Conservation (phyloP, 2,888 invertebrate genomes). For the Meganola albula region DNA sequence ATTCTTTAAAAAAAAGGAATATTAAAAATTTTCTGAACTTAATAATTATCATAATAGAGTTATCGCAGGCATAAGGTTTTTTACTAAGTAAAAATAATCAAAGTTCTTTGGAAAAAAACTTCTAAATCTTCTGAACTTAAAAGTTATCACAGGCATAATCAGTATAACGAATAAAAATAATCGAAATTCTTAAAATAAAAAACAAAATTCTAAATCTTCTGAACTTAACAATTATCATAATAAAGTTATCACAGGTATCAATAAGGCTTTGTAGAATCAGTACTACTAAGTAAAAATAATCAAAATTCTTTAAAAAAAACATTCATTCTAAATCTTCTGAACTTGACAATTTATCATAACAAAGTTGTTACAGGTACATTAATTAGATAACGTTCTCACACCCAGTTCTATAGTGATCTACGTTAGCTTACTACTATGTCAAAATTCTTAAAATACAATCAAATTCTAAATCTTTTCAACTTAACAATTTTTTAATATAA, state of each 20-base stretch:
- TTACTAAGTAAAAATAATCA: too few species aligned
- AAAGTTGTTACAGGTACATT: constrained; percentile 4
- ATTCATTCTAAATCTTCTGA: constrained; percentile 3
- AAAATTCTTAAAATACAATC: constrained; percentile 1
- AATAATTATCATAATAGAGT: constrained; percentile 4
- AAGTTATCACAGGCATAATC: too few species aligned
- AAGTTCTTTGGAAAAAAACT: too few species aligned
- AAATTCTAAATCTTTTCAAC: constrained; percentile 7
- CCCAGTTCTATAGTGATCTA: too few species aligned
- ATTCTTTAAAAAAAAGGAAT: not conserved
- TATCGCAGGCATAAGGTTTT: constrained; percentile 4
- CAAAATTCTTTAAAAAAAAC: constrained; percentile 6
- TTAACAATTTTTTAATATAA: constrained; percentile 2
- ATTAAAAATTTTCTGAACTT: not conserved
- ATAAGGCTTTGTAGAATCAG: constrained; percentile 6
- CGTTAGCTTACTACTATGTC: not conserved
- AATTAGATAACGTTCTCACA: too few species aligned
- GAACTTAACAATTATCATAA: constrained; percentile 6
- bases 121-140: too few species aligned
- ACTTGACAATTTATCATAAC: constrained; percentile 4
- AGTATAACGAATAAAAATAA: too few species aligned
- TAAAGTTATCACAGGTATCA: constrained; percentile 3
- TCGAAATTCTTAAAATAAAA: not conserved
- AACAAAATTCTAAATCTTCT: not conserved
- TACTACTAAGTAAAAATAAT: constrained; percentile 4